These are phyloP conservation scores for Habrosyne pyritoides DNA, from an alignment of 2,888 invertebrate genomes.

Conservation along the genomic window DNA sequence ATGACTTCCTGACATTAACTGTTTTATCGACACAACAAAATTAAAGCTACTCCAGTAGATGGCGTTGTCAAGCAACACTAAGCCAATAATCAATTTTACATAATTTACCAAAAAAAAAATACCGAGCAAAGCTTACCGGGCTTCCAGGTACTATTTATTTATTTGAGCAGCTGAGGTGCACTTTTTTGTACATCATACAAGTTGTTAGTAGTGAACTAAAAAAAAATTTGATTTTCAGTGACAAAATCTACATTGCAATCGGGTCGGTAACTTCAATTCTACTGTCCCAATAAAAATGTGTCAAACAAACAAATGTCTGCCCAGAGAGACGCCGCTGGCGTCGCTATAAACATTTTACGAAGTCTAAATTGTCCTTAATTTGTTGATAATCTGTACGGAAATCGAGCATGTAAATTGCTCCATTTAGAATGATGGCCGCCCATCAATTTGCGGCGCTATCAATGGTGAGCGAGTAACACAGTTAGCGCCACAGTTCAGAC, in stretches of 20 bases:
- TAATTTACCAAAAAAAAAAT: too few relatives aligned
- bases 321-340: not conserved
- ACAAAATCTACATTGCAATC: not conserved
- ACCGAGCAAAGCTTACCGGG: too few relatives aligned
- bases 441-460: constrained; percentile 4
- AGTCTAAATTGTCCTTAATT: constrained; percentile 31
- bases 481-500: not conserved
- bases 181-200: too few relatives aligned
- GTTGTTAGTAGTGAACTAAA: too few relatives aligned
- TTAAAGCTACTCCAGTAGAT: too few relatives aligned
- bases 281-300: not conserved
- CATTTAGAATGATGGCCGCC: constrained; percentile 10
- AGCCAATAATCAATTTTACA: too few relatives aligned
- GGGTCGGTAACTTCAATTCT: not conserved
- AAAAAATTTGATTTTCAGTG: too few relatives aligned
- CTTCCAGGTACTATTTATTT: too few relatives aligned
- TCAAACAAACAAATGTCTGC: not conserved
- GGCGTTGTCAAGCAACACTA: too few relatives aligned
- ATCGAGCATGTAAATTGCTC: constrained; percentile 23
- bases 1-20: too few relatives aligned
- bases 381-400: constrained; percentile 21
- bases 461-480: constrained; percentile 4
- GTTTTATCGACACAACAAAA: too few relatives aligned
- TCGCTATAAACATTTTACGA: not conserved
- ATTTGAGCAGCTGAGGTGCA: too few relatives aligned